A percentile compares a stretch with the other conserved stretches of the same genome.
Conservation (phyloP, 2,113 vertebrate species). For the Nymphicus hollandicus region DNA sequence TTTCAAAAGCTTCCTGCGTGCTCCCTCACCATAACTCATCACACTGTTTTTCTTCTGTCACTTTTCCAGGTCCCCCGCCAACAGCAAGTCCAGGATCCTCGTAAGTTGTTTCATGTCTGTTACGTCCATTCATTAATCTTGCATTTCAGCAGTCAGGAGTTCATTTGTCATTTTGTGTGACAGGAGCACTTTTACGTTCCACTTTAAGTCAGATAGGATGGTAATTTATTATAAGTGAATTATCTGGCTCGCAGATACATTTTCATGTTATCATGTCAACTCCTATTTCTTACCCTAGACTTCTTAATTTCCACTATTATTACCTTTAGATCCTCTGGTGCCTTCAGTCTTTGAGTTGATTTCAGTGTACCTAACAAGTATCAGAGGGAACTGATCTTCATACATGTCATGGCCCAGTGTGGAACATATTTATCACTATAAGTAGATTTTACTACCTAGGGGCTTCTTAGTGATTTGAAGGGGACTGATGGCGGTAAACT, state of each 20-base stretch:
- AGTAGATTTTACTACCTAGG: not conserved
- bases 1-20: slow-evolving; percentile 18
- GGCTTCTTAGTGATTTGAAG: not conserved
- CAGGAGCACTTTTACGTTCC: slow-evolving; percentile 5
- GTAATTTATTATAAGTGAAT: not conserved
- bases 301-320: not conserved
- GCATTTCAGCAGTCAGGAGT: slow-evolving; percentile 33
- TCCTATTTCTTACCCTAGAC: not conserved
- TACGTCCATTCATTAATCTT: slow-evolving; percentile 14
- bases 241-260: not conserved
- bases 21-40: slow-evolving; percentile 30
- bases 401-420: not conserved
- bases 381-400: not conserved
- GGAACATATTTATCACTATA: not conserved
- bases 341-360: not conserved
- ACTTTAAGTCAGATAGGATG: not conserved
- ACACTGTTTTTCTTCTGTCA: slow-evolving; percentile 55
- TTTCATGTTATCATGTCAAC: not conserved
- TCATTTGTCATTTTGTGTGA: slow-evolving; percentile 24
- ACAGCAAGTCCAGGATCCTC: slow-evolving; percentile 89
- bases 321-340: slow-evolving; percentile 10
- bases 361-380: not conserved
- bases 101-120: slow-evolving; percentile 82
- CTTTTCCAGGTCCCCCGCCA: slow-evolving; percentile 88
- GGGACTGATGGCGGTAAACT: not conserved